These are phyloP conservation scores for Leptodirus hochenwartii DNA, from an alignment of 2,888 invertebrate genomes.

Conservation along the genomic window DNA sequence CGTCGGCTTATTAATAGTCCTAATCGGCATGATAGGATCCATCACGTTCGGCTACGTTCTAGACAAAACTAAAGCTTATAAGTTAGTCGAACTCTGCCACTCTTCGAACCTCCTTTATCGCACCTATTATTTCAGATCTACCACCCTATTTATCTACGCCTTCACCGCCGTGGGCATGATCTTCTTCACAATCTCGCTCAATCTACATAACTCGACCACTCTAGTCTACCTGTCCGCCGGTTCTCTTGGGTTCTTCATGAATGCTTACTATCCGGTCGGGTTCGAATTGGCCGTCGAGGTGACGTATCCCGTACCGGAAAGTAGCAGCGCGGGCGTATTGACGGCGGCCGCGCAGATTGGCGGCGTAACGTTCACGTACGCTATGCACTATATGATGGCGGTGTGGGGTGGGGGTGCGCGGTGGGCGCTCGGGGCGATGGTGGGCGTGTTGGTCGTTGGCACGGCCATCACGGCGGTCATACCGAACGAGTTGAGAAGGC, in stretches of 20 bases:
- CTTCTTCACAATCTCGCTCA: conserved; percentile 14
- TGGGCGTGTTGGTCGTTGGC: conserved; percentile 9
- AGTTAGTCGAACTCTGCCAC: conserved; percentile 36
- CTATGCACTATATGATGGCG: conserved; percentile 9
- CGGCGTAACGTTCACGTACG: conserved; percentile 15
- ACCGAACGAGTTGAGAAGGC: conserved; percentile 12
- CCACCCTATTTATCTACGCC: conserved; percentile 13
- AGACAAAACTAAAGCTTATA: conserved; percentile 84
- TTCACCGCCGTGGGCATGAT: conserved; percentile 14
- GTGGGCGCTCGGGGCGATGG: conserved; percentile 12
- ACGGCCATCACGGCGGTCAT: conserved; percentile 10
- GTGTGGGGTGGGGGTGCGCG: conserved; percentile 11
- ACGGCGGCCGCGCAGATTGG: conserved; percentile 17
- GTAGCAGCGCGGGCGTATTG: conserved; percentile 18
- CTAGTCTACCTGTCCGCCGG: conserved; percentile 13
- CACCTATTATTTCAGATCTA: conserved; percentile 12
- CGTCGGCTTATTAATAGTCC: conserved; percentile 75
- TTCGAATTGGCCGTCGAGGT: conserved; percentile 19
- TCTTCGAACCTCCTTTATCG: neutral
- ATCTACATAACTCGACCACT: conserved; percentile 11
- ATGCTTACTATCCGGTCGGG: conserved; percentile 17
- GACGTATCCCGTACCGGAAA: conserved; percentile 18
- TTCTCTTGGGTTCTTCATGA: conserved; percentile 16
- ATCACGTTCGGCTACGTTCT: conserved; percentile 76
- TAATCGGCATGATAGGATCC: conserved; percentile 85